Base-by-base conservation (phyloP, 1,140 invertebrate species). In the Tetramorium simillimum region DNA sequence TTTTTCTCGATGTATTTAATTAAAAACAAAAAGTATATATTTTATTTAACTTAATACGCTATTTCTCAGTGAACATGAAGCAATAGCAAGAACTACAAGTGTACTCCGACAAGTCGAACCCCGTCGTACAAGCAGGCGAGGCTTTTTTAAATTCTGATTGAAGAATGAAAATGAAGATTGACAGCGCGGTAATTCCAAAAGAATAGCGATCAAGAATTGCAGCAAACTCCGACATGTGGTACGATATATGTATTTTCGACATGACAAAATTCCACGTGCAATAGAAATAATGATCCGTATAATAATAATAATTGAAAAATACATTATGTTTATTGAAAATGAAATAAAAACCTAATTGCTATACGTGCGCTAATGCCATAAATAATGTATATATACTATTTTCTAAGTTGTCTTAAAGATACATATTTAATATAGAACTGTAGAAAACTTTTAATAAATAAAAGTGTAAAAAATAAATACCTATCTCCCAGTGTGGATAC, bases 321-420 rank as follows among this genome's bases (percentile, higher is more conserved):
- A 24, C 40, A 16, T 24, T 81, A 40, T 28, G 21, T 12, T 56
- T 7, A 63, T 62, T n/a, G 2, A 58, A n/a, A 56, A 58, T 3
- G 5, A 78, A 78, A 46, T 69, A 69, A n/a, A 69, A 21, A 40
- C 7, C 9, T 33, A 37, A 69, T 43, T 53, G 37, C 24, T 7
- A 62, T 18, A 33, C 4, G 43, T 21, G n/a, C 49, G 9, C 16
- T 28, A 33, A 69, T 40, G 77, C 60, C 14, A 24, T 56, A 65
- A 80, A n/a, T 21, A 37, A 53, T 81, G 63, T 81, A 81, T 43
- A 81, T 81, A 81, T 81, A 81, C 37, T 81, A 69, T 53, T 67
- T 7, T n/a, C 40, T 80, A 80, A 80, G 62, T 78, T 37, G 18
- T n/a, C 6, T 62, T 78, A 78, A 78, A 62, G 37, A 12, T 67